Evolutionary conservation across 2,797 vertebrate species (phyloP), one percentile per base, ranked within the genome.

Genomic region (Odontamblyopus lacepedii): DNA sequence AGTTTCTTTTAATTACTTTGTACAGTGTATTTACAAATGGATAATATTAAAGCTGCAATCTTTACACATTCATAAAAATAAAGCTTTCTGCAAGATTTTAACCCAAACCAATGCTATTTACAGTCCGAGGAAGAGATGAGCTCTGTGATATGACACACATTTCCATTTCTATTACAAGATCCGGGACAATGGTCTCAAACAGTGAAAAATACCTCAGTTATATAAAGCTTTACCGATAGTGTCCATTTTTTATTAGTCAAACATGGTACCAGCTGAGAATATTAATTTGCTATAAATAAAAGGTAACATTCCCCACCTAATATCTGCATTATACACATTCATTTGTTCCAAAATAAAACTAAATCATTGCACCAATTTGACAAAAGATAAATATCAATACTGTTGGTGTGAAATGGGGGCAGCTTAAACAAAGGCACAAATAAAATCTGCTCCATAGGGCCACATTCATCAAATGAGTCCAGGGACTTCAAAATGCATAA

Each of bases 11-110:
- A 80, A 83, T 76, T 71, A 50, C 79, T 89, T 84, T 78, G 80
- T 80, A 89, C 83, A 82, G 74, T 66, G 78, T 92, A 93, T 93
- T 91, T 92, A 92, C 92, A 93, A 92, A 92, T 90, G 29, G 27
- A 60, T 82, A 88, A 92, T 77, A 83, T 82, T 86, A 87, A 88
- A 92, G 85, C 85, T 65, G 87, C 80, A 81, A 83, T 81, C 80
- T 86, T 84, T 83, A 77, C 81, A 88, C 85, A 71, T 83, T 89
- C 84, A 90, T 91, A 91, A 92, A 92, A 92, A 93, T 92, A 92
- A 93, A 92, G 83, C 86, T 91, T 91, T 91, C 74, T 87, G 84
- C 84, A 85, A 87, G 83, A 78, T 53, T 53, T 53, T 78, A 79
- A 81, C 76, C 79, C 44, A 82, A 87, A 85, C 79, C 23, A 1